A percentile compares a stretch with the other conserved stretches of the same genome.
Conservation (phyloP, 2,113 vertebrate species). For the Galbula dea region DNA sequence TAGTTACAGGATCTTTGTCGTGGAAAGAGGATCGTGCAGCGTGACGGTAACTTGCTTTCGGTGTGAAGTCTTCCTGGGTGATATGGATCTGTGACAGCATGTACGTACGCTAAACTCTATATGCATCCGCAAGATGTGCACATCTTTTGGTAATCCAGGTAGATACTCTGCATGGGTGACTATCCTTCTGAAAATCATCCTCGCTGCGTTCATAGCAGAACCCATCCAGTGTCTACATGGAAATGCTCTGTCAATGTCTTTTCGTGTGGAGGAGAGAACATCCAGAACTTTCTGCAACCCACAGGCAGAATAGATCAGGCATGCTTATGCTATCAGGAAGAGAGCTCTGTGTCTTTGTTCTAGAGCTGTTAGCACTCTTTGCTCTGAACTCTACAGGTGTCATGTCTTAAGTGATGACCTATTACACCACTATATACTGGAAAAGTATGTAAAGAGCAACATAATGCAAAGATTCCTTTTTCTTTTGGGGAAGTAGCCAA, state of each 20-base stretch:
- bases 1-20: neutral
- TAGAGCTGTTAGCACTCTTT: neutral
- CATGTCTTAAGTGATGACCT: neutral
- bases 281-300: neutral
- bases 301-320: neutral
- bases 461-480: neutral
- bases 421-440: neutral
- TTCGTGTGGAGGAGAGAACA: neutral
- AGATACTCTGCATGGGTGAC: neutral
- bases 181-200: neutral
- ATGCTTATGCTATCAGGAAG: neutral
- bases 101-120: fast-evolving
- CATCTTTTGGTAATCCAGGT: neutral
- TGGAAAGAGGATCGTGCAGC: neutral
- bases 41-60: neutral
- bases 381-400: neutral
- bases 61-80: neutral
- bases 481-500: neutral
- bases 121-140: neutral
- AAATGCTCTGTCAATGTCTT: neutral
- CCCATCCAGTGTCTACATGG: neutral
- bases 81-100: neutral
- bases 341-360: neutral
- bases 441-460: neutral
- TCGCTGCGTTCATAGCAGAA: neutral